Evolutionary conservation across 2,888 invertebrate genomes (phyloP).

Genomic region (Melipona beecheii): DNA sequence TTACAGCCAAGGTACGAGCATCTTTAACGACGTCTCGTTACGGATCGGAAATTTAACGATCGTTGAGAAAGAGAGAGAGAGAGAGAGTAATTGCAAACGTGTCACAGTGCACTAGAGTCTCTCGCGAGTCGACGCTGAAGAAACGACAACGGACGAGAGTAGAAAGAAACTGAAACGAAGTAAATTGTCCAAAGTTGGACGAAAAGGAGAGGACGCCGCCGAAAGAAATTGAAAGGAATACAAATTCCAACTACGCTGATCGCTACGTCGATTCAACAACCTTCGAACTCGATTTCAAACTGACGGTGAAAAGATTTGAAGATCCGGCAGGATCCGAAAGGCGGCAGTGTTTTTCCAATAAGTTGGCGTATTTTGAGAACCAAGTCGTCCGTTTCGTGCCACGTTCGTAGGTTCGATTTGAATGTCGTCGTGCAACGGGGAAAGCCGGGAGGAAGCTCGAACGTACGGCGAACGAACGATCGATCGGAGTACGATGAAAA

Average conservation of each 20-base stretch:
- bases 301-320: neutral
- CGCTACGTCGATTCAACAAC: neutral
- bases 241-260: neutral
- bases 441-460: neutral
- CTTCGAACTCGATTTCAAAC: neutral
- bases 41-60: neutral
- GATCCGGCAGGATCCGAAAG: too few relatives aligned
- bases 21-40: constrained; percentile 15
- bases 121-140: neutral
- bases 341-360: neutral
- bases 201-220: neutral
- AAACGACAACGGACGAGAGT: neutral
- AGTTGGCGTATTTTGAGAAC: constrained; percentile 38
- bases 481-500: constrained; percentile 57
- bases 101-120: too few relatives aligned
- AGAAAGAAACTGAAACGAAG: neutral
- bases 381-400: constrained; percentile 24
- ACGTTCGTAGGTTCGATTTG: constrained; percentile 37
- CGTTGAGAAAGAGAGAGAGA: too few relatives aligned
- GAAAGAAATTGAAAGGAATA: neutral
- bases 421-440: constrained; percentile 30
- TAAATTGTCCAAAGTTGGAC: neutral
- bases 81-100: neutral
- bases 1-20: neutral
- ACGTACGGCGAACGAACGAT: constrained; percentile 33